Base-by-base conservation (phyloP, 2,797 vertebrate genomes). In the Lemur catta region DNA sequence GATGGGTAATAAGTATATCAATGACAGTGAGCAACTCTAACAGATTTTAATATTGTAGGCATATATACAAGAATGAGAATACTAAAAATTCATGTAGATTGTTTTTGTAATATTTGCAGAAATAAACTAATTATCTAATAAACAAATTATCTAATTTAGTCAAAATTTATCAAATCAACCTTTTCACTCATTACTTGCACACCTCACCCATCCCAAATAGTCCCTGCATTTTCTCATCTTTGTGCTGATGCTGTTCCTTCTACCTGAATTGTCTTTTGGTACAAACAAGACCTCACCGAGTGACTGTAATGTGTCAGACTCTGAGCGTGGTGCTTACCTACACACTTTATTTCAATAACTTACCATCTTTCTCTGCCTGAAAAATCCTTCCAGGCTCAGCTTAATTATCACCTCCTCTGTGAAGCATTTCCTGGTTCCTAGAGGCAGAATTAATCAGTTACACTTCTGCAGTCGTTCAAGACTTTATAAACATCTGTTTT, bases 361-460 rank as follows among this genome's bases (percentile, higher is more conserved):
- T 38, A 30, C 4, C 22, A 4, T 43, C 46, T 91, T 93, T 82
- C 46, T 91, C 18, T 89, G 50, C 22, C 74, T 93, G 55, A 69
- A 92, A 96, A 82, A 69, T 71, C 17, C 26, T 85, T 84, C 46
- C 69, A 84, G 38, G 3, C 11, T 86, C 63, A 94, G 17, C 33
- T 93, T 88, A 87, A 67, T 92, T 61, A 41, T 74, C 30, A 81
- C 30, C 35, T 88, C 81, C 17, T 90, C 69, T 41, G 41, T 59
- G 52, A 78, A 89, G 11, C 3, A 82, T 50, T 89, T 90, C 28
- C 93, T 91, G 67, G 95, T 93, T 90, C 76, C 41, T 85, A 79
- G 33, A 79, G 8, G 11, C 50, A 87, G 6, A 81, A 80, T 67
- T 87, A 87, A 55, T 82, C 28, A 89, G 52, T 52, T 81, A 30